Evolutionary conservation across 2,797 vertebrate species (phyloP), one percentile per base, ranked within the genome.

Genomic region (Poecilia picta): DNA sequence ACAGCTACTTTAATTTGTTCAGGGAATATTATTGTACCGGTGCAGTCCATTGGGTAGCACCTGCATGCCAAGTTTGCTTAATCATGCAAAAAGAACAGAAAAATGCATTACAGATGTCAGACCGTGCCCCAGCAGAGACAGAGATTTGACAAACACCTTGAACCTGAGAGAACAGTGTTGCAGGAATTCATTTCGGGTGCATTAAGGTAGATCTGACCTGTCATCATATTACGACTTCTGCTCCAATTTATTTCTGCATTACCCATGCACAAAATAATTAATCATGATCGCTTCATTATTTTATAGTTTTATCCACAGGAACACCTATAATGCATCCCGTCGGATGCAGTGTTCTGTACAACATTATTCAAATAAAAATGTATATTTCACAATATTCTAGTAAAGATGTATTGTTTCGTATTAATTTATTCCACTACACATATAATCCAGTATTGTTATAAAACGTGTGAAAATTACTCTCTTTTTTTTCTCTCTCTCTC

Each of bases 11-110:
- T 95, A 95, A 95, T 95, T 95, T 95, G 94, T 94, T 95, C 85
- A 77, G 95, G 95, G 95, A 95, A 95, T 95, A 94, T 93, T 90
- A 85, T 93, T 90, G 92, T 93, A 89, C 88, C 86, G 88, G 89
- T 87, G 85, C 92, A 89, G 91, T 93, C 93, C 91, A 76, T 87
- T 92, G 92, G 92, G 94, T 87, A 90, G 89, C 94, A 95, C 94
- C 94, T 95, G 95, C 93, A 92, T 92, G 91, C 93, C 93, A 95
- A 93, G 92, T 95, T 94, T 94, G 94, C 95, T 95, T 95, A 95
- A 95, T 95, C 94, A 95, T 95, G 94, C 94, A 95, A 95, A 95
- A 95, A 94, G 91, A 93, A 93, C 89, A 91, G 87, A 92, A 92
- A 93, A 95, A 94, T 93, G 92, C 92, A 94, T 94, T 95, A 91